phyloP scores from a whole-genome alignment of 2,113 vertebrate genomes.

The Edolisoma coerulescens region DNA sequence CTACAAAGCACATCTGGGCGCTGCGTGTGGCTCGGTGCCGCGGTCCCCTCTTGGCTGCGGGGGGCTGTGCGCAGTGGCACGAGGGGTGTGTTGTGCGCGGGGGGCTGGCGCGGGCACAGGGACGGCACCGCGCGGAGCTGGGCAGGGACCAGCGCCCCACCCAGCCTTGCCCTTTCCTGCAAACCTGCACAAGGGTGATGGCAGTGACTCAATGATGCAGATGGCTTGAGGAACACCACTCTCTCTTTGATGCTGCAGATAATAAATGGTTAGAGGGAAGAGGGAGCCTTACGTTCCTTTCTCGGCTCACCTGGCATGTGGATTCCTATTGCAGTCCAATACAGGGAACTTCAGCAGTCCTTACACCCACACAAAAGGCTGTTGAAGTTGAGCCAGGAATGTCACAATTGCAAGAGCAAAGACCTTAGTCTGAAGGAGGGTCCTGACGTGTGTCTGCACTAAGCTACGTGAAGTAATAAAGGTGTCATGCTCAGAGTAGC shows the following conservation, averaged over 20 bases:
- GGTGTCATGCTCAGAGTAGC: rapidly evolving
- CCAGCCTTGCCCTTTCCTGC: background rate
- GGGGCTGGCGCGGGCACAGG: background rate
- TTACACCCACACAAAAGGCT: background rate
- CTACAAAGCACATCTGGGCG: background rate
- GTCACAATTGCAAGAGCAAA: background rate
- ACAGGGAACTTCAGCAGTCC: background rate
- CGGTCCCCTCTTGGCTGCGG: rapidly evolving
- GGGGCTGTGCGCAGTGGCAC: background rate
- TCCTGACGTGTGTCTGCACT: background rate
- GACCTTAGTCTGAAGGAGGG: background rate
- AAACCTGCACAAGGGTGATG: background rate
- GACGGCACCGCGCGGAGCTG: background rate
- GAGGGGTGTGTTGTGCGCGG: rapidly evolving
- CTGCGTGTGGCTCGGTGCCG: background rate
- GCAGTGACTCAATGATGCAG: background rate
- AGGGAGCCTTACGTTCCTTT: background rate
- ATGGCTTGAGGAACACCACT: background rate
- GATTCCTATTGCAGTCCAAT: background rate
- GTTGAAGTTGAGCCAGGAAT: background rate
- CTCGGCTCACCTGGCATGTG: background rate
- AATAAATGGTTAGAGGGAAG: background rate
- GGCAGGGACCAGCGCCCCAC: background rate
- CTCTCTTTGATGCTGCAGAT: background rate
- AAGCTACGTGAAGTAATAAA: background rate